Base-by-base conservation (phyloP, 1,140 invertebrate species). In the Brachystomella parvula region DNA sequence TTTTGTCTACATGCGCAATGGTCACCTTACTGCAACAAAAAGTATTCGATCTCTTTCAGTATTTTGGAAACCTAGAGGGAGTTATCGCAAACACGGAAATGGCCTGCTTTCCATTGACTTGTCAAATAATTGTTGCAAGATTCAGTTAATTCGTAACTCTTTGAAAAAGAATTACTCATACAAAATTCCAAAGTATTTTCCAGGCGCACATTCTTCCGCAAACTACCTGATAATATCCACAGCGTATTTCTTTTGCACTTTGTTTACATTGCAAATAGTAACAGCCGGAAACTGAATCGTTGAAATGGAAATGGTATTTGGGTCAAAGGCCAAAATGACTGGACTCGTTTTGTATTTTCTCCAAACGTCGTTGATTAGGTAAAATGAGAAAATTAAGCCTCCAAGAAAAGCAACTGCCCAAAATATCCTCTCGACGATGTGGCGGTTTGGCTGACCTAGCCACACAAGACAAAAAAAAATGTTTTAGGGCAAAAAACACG, bases 401-500 rank as follows among this genome's bases (percentile, higher is more conserved):
- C 79, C 65, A 2, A 78, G 47, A 39, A 84, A 81, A 1, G 80
- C 75, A 0, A 76, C 61, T 0, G 80, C 47, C 83, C 83, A 84
- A 68, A 79, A 83, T n/a, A 83, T 63, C 47, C 81, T 81, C 59
- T 28, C 39, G n/a, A 29, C 28, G 21, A 35, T 9, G 56, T 47
- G 39, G 3, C 39, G 33, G 2, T 3, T 59, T 21, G 63, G 33
- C 28, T 64, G 63, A 9, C 21, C 33, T 47, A n/a, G n/a, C n/a
- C n/a, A n/a, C n/a, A n/a, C n/a, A n/a, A n/a, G n/a, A 15, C 2
- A 19, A 24, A 12, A 21, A 31, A 61, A 53, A 21, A 0, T 44
- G 64, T 65, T 65, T 61, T 62, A 66, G 64, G 26, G n/a, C n/a
- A n/a, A 28, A 67, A 26, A 64, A 66, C 64, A 1, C 63, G 21